Percentiles rank a stretch among this genome's conserved stretches.
phyloP scores from a whole-genome alignment of 2,888 invertebrate species.

The Harpagoxenus sublaevis region DNA sequence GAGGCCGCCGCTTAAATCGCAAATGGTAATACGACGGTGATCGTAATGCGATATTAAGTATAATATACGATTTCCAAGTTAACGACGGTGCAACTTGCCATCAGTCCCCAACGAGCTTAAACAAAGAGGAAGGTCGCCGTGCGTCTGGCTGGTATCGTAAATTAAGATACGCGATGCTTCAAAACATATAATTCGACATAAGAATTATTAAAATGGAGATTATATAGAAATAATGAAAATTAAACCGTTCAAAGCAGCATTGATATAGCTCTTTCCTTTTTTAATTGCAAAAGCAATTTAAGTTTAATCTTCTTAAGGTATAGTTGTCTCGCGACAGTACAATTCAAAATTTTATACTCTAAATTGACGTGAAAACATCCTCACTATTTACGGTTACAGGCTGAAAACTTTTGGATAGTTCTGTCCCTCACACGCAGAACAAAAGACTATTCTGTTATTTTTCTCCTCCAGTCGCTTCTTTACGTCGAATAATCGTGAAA shows the following conservation, averaged over 20 bases:
- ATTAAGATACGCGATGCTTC: conserved; percentile 28
- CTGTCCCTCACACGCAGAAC: no score
- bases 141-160: conserved; percentile 21
- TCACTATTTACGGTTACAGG: no score
- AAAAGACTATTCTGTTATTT: no score
- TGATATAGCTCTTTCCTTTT: not conserved
- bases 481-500: no score
- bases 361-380: no score
- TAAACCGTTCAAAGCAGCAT: not conserved
- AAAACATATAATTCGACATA: not conserved
- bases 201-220: not conserved
- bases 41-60: conserved; percentile 49
- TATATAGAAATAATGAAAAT: conserved; percentile 26
- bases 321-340: no score
- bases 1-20: conserved; percentile 35
- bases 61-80: conserved; percentile 48
- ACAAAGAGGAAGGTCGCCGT: conserved; percentile 39
- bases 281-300: not conserved
- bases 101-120: conserved; percentile 37
- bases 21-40: conserved; percentile 33
- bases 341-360: no score
- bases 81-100: conserved; percentile 19
- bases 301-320: not conserved
- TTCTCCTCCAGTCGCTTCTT: no score
- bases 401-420: no score